These are phyloP conservation scores for Macrobrachium nipponense DNA, from an alignment of 1,140 invertebrate species.

Conservation along the genomic window DNA sequence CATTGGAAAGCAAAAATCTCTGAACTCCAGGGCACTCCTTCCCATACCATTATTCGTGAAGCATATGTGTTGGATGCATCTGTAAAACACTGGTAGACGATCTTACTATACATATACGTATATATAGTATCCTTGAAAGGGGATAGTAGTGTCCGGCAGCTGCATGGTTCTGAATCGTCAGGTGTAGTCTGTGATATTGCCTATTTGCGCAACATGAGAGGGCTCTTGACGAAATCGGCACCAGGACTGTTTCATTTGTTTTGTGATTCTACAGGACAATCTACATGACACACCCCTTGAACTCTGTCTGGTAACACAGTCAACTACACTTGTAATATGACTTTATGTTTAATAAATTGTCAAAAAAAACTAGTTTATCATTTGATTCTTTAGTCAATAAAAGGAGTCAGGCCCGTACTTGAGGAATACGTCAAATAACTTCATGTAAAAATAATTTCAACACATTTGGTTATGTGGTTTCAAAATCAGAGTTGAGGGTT, in stretches of 20 bases:
- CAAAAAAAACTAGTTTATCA: conserved; percentile 21
- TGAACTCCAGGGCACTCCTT: too few species aligned
- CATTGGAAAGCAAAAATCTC: too few species aligned
- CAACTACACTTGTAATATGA: conserved; percentile 40
- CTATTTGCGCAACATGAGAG: neutral
- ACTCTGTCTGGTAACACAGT: conserved; percentile 46
- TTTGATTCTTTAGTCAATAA: neutral
- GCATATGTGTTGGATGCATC: too few species aligned
- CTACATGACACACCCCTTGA: conserved; percentile 10
- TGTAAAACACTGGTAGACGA: too few species aligned
- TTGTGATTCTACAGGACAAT: conserved; percentile 24
- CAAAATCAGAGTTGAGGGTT: too few species aligned
- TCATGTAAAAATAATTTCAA: too few species aligned
- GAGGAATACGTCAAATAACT: too few species aligned
- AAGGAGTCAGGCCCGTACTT: too few species aligned
- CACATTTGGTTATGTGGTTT: too few species aligned
- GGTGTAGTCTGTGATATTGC: neutral
- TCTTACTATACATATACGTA: neutral
- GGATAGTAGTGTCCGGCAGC: conserved; percentile 4
- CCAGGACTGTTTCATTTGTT: neutral
- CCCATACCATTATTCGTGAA: too few species aligned
- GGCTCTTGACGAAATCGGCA: neutral
- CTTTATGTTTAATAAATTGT: conserved; percentile 46
- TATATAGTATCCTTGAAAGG: neutral
- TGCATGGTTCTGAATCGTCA: neutral